Conservation (phyloP, 2,888 invertebrate genomes). For the Lamellibrachia satsuma region DNA sequence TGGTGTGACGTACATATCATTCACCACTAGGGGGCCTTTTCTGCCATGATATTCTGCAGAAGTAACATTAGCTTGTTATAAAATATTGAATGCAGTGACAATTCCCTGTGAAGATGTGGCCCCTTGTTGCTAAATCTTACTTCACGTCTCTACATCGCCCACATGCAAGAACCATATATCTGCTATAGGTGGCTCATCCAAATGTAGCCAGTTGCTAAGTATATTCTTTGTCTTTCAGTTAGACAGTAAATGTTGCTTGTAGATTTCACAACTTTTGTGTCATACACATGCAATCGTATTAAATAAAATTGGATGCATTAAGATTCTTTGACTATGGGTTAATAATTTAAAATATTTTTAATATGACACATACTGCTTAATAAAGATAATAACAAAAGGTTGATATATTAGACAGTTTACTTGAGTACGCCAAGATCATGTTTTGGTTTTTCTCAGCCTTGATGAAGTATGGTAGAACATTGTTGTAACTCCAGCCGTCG, state of each 20-base stretch:
- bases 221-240: neutral
- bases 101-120: no score
- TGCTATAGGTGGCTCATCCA: no score
- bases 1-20: conserved; percentile 44
- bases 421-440: neutral
- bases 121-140: no score
- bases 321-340: no score
- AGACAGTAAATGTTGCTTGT: neutral
- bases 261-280: no score
- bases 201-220: no score
- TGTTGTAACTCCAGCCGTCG: conserved; percentile 85
- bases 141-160: no score
- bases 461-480: conserved; percentile 74
- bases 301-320: no score
- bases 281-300: no score
- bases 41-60: conserved; percentile 50
- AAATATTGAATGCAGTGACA: neutral
- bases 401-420: neutral
- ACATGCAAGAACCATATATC: no score
- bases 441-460: conserved; percentile 67
- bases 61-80: neutral
- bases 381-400: neutral
- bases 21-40: conserved; percentile 54
- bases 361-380: neutral
- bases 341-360: no score